These are phyloP conservation scores for Perognathus longimembris DNA, from an alignment of 2,113 vertebrate genomes.

Conservation along the genomic window DNA sequence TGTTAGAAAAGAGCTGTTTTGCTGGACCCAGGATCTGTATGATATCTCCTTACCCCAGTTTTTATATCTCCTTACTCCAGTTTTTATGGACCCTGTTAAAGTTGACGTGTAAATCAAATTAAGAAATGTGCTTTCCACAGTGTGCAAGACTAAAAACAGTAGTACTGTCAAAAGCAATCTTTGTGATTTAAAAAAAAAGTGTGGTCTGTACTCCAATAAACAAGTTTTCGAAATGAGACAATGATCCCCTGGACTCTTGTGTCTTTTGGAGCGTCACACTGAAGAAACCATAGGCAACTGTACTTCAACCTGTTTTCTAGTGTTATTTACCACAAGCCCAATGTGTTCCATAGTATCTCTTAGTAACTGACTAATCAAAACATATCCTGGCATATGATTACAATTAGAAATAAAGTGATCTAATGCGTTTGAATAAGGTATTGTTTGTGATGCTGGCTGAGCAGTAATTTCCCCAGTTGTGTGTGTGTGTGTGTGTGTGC, in stretches of 20 bases:
- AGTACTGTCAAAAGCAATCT: not conserved
- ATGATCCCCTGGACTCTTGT: not conserved
- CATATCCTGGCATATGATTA: not conserved
- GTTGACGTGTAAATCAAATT: not conserved
- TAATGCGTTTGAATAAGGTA: slow-evolving; percentile 31
- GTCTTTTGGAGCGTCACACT: not conserved
- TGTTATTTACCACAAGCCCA: not conserved
- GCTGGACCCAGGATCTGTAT: not conserved
- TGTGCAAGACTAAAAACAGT: not conserved
- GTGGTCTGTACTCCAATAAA: not conserved
- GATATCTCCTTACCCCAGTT: not conserved
- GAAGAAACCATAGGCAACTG: not conserved
- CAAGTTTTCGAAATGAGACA: not conserved
- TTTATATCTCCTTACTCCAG: not conserved
- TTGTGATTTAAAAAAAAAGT: not conserved
- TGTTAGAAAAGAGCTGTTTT: not conserved
- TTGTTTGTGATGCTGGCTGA: slow-evolving; percentile 2
- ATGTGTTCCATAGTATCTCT: not conserved
- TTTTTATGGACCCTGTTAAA: not conserved
- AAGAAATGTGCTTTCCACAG: not conserved
- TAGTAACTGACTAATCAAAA: slow-evolving; percentile 38
- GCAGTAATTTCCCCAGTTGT: slow-evolving; percentile 3
- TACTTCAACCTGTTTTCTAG: not conserved
- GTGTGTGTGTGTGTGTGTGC: too few relatives aligned
- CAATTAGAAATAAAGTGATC: slow-evolving; percentile 57